Conservation (phyloP, 2,113 vertebrate species). For the Antechinus flavipes region DNA sequence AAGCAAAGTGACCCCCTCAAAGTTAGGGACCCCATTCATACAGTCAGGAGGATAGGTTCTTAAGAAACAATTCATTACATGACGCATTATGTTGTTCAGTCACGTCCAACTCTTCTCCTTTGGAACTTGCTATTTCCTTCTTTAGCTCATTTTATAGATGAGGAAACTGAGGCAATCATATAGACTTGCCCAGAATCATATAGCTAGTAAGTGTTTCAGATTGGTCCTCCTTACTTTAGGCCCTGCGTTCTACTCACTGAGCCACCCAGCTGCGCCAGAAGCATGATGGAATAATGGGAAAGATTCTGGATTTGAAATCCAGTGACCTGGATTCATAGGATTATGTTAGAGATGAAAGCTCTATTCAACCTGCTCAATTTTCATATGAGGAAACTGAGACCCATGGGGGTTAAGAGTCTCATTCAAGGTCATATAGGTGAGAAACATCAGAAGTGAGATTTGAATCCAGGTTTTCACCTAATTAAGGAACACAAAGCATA, state of each 20-base stretch:
- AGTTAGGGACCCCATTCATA: slow-evolving; percentile 41
- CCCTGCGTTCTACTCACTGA: not conserved
- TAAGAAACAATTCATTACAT: not conserved
- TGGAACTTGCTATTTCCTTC: not conserved
- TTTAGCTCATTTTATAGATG: not conserved
- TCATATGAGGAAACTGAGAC: not conserved
- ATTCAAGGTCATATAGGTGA: not conserved
- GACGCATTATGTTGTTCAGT: not conserved
- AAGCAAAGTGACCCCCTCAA: slow-evolving; percentile 34
- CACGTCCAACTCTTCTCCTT: not conserved
- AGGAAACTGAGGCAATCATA: not conserved
- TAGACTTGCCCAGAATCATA: not conserved
- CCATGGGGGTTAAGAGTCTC: not conserved
- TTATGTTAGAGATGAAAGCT: not conserved
- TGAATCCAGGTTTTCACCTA: not conserved
- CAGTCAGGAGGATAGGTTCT: not conserved
- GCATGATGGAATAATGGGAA: not conserved
- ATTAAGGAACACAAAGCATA: not conserved
- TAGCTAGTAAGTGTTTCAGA: not conserved
- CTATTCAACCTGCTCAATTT: not conserved
- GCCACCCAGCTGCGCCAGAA: not conserved
- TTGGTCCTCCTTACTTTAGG: not conserved
- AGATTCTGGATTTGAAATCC: not conserved
- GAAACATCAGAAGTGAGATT: not conserved
- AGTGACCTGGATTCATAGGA: not conserved